A percentile compares a stretch with the other conserved stretches of the same genome.
Conservation (phyloP, 2,797 vertebrate species). For the Propithecus deckenii region DNA sequence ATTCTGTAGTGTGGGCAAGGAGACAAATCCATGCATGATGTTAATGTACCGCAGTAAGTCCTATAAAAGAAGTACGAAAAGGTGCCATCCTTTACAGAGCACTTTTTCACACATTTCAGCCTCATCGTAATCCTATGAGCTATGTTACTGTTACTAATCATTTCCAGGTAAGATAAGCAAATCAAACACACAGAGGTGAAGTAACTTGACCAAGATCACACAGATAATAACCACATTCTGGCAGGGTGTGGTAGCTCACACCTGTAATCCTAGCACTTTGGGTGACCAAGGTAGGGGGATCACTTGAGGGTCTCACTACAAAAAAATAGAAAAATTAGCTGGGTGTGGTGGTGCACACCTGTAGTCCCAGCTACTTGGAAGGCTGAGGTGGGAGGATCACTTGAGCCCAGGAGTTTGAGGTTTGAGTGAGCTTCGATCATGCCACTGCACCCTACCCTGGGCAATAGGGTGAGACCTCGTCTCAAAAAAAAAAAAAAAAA, state of each 20-base stretch:
- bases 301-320: background rate
- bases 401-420: background rate
- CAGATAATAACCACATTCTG: background rate
- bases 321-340: background rate
- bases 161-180: constrained; percentile 30
- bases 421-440: background rate
- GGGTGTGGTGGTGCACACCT: background rate
- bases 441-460: background rate
- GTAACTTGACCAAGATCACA: background rate
- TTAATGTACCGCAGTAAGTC: background rate
- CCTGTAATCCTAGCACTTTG: background rate
- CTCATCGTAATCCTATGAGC: background rate
- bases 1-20: background rate
- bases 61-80: background rate
- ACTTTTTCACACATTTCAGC: background rate
- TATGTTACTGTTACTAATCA: background rate
- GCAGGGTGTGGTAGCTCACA: background rate
- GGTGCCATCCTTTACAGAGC: background rate
- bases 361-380: background rate
- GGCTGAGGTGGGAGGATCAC: background rate
- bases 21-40: background rate
- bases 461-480: background rate
- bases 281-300: background rate
- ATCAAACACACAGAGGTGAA: background rate
- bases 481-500: background rate